Conservation (phyloP, 2,113 vertebrate species). For the Pelodiscus sinensis region DNA sequence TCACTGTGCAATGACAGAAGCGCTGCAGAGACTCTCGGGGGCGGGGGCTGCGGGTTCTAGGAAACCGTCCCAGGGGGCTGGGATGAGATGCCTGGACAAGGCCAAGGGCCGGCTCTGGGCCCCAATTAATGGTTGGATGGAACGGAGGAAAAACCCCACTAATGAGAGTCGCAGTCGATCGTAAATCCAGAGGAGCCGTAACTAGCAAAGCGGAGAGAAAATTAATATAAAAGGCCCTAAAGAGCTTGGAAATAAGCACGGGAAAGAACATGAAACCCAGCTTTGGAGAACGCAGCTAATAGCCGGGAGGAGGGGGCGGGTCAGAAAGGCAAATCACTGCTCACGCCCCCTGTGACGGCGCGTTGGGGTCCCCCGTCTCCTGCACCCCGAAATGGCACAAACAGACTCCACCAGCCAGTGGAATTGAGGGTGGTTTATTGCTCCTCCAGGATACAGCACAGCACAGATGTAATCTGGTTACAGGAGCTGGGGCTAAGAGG, state of each 20-base stretch:
- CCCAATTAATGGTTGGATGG: neutral
- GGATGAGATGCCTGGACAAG: neutral
- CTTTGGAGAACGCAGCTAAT: neutral
- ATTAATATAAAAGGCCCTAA: neutral
- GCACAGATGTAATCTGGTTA: no score
- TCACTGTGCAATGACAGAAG: neutral
- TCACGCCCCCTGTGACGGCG: no score
- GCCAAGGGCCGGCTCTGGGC: fast-evolving
- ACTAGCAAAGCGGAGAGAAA: neutral
- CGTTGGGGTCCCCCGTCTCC: no score
- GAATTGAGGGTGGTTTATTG: no score
- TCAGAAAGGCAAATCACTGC: neutral
- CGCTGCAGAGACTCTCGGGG: neutral
- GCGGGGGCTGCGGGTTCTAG: neutral
- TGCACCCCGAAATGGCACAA: no score
- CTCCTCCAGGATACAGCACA: no score
- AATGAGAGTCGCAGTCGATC: neutral
- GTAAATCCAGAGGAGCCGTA: neutral
- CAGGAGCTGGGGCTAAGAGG: no score
- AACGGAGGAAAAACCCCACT: neutral
- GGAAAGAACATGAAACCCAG: neutral
- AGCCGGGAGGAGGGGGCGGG: neutral
- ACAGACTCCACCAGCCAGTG: no score
- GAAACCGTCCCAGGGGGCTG: neutral
- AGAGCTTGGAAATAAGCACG: neutral